These are phyloP conservation scores for Cyphomyrus discorhynchus DNA, from an alignment of 2,113 vertebrate species.

Conservation along the genomic window DNA sequence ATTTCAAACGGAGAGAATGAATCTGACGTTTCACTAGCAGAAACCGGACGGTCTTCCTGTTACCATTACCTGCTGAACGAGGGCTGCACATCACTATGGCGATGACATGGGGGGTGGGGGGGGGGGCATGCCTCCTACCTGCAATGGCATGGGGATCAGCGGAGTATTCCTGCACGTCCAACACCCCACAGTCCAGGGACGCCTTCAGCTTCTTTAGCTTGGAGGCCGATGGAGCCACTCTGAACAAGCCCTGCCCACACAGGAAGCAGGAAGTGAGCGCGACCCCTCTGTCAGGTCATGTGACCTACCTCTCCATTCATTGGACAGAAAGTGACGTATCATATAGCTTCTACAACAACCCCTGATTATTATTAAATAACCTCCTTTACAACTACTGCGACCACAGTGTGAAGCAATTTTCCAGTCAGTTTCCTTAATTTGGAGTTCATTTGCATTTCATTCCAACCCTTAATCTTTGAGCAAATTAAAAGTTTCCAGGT, in stretches of 20 bases:
- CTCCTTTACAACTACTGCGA: neutral
- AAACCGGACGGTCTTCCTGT: neutral
- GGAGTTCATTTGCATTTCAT: neutral
- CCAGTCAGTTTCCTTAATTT: neutral
- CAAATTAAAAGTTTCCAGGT: neutral
- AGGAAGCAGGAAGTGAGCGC: conserved; percentile 27
- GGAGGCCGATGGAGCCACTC: conserved; percentile 91
- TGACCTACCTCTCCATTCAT: neutral
- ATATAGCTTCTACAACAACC: neutral
- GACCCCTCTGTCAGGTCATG: neutral
- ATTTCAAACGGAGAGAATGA: neutral
- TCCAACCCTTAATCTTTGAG: neutral
- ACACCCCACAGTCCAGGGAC: conserved; percentile 89
- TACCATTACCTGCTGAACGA: neutral
- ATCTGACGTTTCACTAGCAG: neutral
- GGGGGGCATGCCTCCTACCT: conserved; percentile 59
- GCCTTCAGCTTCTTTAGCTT: conserved; percentile 98
- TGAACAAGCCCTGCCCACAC: conserved; percentile 78
- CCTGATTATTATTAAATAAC: neutral
- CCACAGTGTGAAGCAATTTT: neutral
- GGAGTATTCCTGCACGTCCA: conserved; percentile 94
- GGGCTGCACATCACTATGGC: neutral
- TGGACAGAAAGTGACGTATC: neutral
- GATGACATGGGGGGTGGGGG: neutral
- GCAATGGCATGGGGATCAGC: conserved; percentile 93